Base-by-base conservation (phyloP, 2,797 vertebrate species). In the Alcedo quadribrachys region DNA sequence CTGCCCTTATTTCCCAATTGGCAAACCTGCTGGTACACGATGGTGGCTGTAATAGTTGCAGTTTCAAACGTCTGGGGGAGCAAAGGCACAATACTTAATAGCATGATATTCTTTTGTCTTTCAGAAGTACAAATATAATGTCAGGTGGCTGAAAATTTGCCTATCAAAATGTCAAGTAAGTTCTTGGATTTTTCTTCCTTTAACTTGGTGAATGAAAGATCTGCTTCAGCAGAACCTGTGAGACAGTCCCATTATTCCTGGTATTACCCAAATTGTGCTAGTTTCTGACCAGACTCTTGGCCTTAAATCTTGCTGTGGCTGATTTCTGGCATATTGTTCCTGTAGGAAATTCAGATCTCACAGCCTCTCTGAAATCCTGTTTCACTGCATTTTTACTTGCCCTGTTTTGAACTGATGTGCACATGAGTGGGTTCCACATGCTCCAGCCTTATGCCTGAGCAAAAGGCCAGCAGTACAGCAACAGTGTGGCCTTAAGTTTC, bases 101-200 rank as follows among this genome's bases (percentile, higher is more conserved):
- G 94, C 46, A 2, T 94, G 93, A 82, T 97, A 78, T 97, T 97
- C 93, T 97, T 97, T 96, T 96, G 85, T 92, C 85, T 96, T 97
- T 96, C 97, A 98, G 97, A 96, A 97, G 96, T 96, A 96, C 97
- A 97, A 97, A 97, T 97, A 91, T 97, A 97, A 97, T 97, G 96
- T 97, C 97, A 97, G 96, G 97, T 97, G 97, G 96, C 97, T 98
- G 97, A 98, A 97, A 97, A 95, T 90, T 97, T 97, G 94, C 85
- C 97, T 96, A 93, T 92, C 97, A 98, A 98, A 97, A 99, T 99
- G 99, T 99, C 99, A 98, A 99, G 99, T 99, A 98, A 99, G 99
- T 98, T 96, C 43, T 27, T 0, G 14, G 22, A 48, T 58, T 91
- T 92, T 87, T 77, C 28, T 82, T 85, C 51, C 30, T 81, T 75